Conservation (phyloP, 2,888 invertebrate genomes). For the Campaea margaritaria region DNA sequence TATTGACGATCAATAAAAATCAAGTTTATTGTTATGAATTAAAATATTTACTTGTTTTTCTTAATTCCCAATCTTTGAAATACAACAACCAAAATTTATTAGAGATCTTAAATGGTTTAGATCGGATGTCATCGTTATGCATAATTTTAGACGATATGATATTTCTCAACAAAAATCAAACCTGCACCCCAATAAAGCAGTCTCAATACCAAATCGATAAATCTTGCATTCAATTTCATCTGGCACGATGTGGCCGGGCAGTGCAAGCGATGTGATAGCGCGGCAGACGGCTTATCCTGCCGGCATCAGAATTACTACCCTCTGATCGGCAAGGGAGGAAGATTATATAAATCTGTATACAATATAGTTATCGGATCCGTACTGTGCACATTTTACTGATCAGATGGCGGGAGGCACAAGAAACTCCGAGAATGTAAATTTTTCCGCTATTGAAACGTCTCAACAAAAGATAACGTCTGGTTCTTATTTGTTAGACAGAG, state of each 20-base stretch:
- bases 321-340: constrained; percentile 27
- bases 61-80: no score
- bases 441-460: not conserved
- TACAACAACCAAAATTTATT: no score
- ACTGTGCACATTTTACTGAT: constrained; percentile 3
- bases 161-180: not conserved
- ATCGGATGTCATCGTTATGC: no score
- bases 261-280: constrained; percentile 22
- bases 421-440: not conserved
- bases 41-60: no score
- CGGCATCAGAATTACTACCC: constrained; percentile 33
- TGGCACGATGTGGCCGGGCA: constrained; percentile 10
- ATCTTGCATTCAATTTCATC: constrained; percentile 16
- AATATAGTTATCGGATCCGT: constrained; percentile 5
- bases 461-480: no score
- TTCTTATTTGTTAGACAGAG: no score
- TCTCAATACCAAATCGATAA: constrained; percentile 5
- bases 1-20: no score
- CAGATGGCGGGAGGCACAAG: constrained; percentile 1
- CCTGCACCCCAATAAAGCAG: not conserved
- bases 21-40: no score
- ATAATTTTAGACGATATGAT: not conserved
- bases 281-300: constrained; percentile 29
- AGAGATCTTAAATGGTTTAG: no score
- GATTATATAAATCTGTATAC: constrained; percentile 29